phyloP scores from a whole-genome alignment of 2,888 invertebrate genomes.

The Macaria liturata region DNA sequence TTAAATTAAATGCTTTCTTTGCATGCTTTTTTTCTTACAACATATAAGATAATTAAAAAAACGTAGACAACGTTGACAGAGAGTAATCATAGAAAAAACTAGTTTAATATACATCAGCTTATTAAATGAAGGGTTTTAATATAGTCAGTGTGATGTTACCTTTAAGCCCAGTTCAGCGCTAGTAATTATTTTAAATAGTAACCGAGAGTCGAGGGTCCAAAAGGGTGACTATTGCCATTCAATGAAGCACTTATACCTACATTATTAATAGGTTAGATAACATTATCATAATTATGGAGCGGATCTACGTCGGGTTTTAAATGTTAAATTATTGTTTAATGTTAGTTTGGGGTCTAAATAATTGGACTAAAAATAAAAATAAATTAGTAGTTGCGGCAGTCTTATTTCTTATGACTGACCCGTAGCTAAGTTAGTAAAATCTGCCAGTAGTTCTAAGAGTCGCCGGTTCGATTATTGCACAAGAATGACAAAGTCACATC shows the following conservation, averaged over 20 bases:
- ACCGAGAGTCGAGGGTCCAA: conserved; percentile 3
- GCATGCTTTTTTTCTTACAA: no score
- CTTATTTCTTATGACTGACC: no score
- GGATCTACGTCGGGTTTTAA: background rate
- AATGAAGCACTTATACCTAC: conserved; percentile 4
- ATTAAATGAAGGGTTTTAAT: background rate
- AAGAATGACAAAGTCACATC: background rate
- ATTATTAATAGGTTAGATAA: conserved; percentile 2
- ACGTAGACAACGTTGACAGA: no score
- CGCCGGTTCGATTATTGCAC: background rate
- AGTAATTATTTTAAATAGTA: conserved; percentile 23
- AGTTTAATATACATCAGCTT: no score
- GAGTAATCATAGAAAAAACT: no score
- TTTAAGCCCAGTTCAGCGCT: conserved; percentile 15
- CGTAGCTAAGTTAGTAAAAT: background rate
- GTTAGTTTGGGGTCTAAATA: conserved; percentile 1
- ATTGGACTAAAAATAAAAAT: no score
- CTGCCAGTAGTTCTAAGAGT: background rate
- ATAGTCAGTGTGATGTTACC: background rate
- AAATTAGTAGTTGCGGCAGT: no score
- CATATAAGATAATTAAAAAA: no score
- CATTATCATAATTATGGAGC: background rate
- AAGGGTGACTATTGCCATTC: conserved; percentile 10
- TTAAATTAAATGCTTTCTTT: no score
- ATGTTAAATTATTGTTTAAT: background rate